Evolutionary conservation across 2,888 invertebrate species (phyloP).

Genomic region (Polydrusus cervinus): DNA sequence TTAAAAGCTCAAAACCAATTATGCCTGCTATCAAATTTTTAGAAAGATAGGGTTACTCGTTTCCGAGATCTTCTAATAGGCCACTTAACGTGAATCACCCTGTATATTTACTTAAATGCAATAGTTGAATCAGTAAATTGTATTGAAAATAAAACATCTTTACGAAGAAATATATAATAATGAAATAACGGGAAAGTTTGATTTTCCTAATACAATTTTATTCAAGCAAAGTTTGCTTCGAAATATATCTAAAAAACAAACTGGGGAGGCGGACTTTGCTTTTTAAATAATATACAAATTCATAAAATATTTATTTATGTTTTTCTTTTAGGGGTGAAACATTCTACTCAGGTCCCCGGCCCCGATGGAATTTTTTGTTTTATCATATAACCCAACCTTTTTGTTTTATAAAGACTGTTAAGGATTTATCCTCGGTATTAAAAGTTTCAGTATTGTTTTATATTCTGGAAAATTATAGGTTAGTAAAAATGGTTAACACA

Average conservation of each 20-base stretch:
- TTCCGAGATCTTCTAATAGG: too few species aligned
- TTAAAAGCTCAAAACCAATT: too few species aligned
- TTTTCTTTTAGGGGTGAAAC: background rate
- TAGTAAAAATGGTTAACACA: too few species aligned
- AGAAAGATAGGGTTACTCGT: too few species aligned
- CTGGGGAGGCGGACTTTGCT: background rate
- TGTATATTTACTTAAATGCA: too few species aligned
- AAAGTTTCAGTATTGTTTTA: slow-evolving; percentile 5
- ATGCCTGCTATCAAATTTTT: too few species aligned
- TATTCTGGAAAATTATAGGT: background rate
- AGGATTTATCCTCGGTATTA: slow-evolving; percentile 14
- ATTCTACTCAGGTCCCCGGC: background rate
- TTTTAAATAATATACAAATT: slow-evolving; percentile 10
- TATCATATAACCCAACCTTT: background rate
- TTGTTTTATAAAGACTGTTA: slow-evolving; percentile 2
- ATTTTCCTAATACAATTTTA: background rate
- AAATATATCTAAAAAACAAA: slow-evolving; percentile 2
- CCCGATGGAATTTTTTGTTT: slow-evolving; percentile 4
- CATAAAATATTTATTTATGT: slow-evolving; percentile 21
- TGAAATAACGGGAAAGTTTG: too few species aligned
- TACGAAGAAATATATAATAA: too few species aligned
- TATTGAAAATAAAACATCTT: too few species aligned
- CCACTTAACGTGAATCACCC: too few species aligned
- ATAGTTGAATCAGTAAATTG: too few species aligned
- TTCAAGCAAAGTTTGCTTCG: background rate